Conservation (phyloP, 2,888 invertebrate species). For the Mantis religiosa region DNA sequence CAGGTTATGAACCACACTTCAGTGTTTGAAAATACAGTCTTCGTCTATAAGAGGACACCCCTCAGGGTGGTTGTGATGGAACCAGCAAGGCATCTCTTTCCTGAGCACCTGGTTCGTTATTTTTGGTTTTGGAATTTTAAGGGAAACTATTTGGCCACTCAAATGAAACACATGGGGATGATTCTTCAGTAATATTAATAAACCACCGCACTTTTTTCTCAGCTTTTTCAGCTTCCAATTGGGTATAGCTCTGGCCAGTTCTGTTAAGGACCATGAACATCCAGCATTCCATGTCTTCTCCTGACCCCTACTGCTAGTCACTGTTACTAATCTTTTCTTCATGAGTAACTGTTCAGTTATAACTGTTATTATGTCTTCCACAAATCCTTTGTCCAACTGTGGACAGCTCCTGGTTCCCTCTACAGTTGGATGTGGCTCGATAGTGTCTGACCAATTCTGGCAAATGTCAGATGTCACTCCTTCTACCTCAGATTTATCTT, state of each 20-base stretch:
- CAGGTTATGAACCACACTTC: not conserved
- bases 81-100: constrained; percentile 76
- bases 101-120: constrained; percentile 40
- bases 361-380: constrained; percentile 57
- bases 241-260: constrained; percentile 58
- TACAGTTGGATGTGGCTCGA: constrained; percentile 60
- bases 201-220: constrained; percentile 81
- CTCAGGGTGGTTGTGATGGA: constrained; percentile 76
- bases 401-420: constrained; percentile 86
- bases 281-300: constrained; percentile 61
- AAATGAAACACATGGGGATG: constrained; percentile 76
- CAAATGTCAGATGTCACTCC: not conserved
- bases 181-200: constrained; percentile 82
- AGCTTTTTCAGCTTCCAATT: constrained; percentile 58
- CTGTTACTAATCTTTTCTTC: constrained; percentile 31
- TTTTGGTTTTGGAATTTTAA: constrained; percentile 55
- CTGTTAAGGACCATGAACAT: constrained; percentile 53
- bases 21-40: constrained; percentile 72
- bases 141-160: constrained; percentile 58
- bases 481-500: not conserved
- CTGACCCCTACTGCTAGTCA: constrained; percentile 10
- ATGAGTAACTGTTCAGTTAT: constrained; percentile 60
- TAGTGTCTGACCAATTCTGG: constrained; percentile 40
- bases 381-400: constrained; percentile 62
- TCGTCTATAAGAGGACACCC: constrained; percentile 68